Evolutionary conservation across 2,888 invertebrate species (phyloP), one percentile per base, ranked within the genome.

Genomic region (Heteromyza rotundicornis): DNA sequence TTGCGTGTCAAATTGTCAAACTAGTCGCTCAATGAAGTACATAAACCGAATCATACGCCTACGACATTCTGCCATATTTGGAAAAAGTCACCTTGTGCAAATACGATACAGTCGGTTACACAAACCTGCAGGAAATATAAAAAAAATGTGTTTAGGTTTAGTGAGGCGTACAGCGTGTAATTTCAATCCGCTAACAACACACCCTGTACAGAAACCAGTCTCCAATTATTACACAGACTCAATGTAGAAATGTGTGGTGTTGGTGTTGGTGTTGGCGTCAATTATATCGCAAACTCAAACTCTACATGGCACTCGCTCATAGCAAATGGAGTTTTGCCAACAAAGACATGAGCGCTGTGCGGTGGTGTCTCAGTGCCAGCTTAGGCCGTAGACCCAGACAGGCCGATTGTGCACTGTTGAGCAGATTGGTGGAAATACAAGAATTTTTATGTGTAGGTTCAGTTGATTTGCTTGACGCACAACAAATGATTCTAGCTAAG

Each of bases 401-500:
- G 50, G 59, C 63, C 68, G 67, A 67, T 67, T 66, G 64, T 67
- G 68, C 67, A 65, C 62, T 67, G 64, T 65, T 62, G 56, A 60
- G 57, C 56, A 62, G 64, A 66, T 67, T 67, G 60, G 55, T 56
- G 57, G 64, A 63, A 22, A 20, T 27, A 32, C 35, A 35, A 50
- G 35, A 17, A 55, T 36, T 36, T 55, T 36, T 55, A 40, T 55
- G 55, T 40, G 55, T 55, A 55, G 55, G 55, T 40, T 55, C 14
- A 3, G 2, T 20, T 17, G 40, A 40, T 40, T 40, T 40, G 40
- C 14, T n/a, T n/a, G n/a, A n/a, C 40, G 14, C 40, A 27, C 27
- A 27, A 27, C 5, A 27, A 27, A 27, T 27, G 27, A 27, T 27
- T 27, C 27, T 27, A 7, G 27, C n/a, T n/a, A 27, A 27, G 10